Evolutionary conservation across 2,888 invertebrate species (phyloP).

Genomic region (Philhelius pedissequus): DNA sequence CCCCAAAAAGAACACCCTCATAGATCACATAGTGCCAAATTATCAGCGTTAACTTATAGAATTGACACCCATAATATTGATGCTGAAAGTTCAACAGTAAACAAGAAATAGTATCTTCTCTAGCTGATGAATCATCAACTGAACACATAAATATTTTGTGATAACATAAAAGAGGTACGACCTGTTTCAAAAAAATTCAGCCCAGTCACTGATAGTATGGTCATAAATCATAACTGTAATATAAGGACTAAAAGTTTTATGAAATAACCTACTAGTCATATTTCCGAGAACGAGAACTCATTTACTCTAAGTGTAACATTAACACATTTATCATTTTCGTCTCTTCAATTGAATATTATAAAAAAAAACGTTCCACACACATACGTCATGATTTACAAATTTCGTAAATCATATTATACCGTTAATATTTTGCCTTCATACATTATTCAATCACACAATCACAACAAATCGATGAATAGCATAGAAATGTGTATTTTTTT

Average conservation of each 20-base stretch:
- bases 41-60: no score
- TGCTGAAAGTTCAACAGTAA: no score
- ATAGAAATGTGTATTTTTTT: background rate
- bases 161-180: no score
- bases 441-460: constrained; percentile 38
- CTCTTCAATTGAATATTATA: background rate
- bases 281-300: background rate
- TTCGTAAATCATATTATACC: background rate
- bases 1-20: no score
- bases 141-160: no score
- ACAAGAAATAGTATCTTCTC: no score
- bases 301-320: background rate
- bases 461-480: constrained; percentile 3
- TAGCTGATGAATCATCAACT: no score
- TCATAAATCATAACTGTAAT: no score
- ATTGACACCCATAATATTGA: no score
- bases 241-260: background rate
- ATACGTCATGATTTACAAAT: background rate
- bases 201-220: no score
- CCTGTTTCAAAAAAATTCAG: no score
- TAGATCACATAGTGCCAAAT: no score
- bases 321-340: background rate
- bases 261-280: background rate
- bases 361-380: background rate
- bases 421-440: background rate